Percentiles rank a stretch among this genome's conserved stretches.
Conservation (phyloP, 2,113 vertebrate species). For the Carassius auratus region DNA sequence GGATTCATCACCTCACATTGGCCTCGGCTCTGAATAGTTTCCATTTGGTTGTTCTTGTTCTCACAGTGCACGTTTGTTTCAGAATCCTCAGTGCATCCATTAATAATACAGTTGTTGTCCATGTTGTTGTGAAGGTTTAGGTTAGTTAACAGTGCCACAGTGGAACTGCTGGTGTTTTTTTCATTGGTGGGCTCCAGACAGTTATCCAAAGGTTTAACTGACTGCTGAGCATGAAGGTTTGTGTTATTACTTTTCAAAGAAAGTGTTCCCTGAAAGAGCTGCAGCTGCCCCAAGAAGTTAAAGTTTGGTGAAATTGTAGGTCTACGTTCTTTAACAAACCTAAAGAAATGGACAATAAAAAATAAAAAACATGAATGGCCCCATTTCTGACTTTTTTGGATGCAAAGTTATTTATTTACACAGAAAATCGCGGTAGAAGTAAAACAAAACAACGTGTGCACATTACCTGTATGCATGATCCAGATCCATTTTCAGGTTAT, state of each 20-base stretch:
- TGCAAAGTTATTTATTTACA: no score
- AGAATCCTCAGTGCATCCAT: neutral
- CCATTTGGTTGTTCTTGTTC: conserved; percentile 17
- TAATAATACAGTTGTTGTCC: neutral
- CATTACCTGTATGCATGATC: conserved; percentile 81
- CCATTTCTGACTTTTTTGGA: no score
- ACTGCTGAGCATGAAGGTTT: conserved; percentile 12
- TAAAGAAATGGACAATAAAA: conserved; percentile 40
- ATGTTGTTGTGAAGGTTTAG: conserved; percentile 29
- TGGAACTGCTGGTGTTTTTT: neutral
- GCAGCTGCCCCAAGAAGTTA: conserved; percentile 83
- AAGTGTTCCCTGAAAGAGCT: conserved; percentile 76
- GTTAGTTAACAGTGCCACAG: conserved; percentile 27
- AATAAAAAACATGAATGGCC: no score
- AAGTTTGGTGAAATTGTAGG: conserved; percentile 84
- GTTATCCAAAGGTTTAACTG: conserved; percentile 42
- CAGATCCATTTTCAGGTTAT: conserved; percentile 74
- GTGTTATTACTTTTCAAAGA: conserved; percentile 48
- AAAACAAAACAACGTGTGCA: neutral
- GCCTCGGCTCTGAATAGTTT: neutral
- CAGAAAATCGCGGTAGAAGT: neutral
- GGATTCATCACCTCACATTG: conserved; percentile 27
- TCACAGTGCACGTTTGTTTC: conserved; percentile 30
- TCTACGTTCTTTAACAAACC: conserved; percentile 82
- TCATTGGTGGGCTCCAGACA: neutral